These are phyloP conservation scores for Eutolmus rufibarbis DNA, from an alignment of 2,888 invertebrate genomes.

Conservation along the genomic window DNA sequence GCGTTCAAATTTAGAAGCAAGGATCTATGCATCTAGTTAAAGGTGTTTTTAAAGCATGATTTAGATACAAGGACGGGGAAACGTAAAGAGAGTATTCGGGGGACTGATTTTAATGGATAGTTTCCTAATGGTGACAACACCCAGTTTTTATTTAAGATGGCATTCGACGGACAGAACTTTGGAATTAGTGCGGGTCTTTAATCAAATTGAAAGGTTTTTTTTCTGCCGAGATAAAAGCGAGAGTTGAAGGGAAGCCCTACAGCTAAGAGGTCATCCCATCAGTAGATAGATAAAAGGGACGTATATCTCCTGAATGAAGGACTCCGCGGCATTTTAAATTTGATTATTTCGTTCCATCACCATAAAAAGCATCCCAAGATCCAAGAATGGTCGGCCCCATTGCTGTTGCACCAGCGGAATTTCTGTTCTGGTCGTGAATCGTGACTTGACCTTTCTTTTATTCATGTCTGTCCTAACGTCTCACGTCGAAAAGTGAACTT, in stretches of 20 bases:
- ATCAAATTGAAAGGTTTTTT: not conserved
- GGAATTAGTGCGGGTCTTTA: not conserved
- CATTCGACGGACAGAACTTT: not conserved
- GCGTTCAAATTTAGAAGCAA: not conserved
- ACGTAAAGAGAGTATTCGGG: too few species aligned
- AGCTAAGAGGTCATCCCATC: not conserved
- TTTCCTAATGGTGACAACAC: not conserved
- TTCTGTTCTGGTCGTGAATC: slow-evolving; percentile 19
- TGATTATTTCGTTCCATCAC: slow-evolving; percentile 24
- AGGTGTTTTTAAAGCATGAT: slow-evolving; percentile 15
- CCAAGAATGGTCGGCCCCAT: not conserved
- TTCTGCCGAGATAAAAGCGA: not conserved
- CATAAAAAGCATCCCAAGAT: not conserved
- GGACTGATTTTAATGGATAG: not conserved
- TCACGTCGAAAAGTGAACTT: not conserved
- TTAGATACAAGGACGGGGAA: not conserved
- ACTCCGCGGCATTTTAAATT: not conserved
- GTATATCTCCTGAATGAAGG: not conserved
- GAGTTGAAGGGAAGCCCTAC: not conserved
- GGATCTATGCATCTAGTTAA: not conserved
- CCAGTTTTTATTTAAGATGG: not conserved
- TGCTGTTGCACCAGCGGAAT: not conserved
- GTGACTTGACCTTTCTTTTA: slow-evolving; percentile 37
- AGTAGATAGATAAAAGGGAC: not conserved
- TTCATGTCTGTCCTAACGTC: slow-evolving; percentile 6